phyloP scores from a whole-genome alignment of 2,888 invertebrate genomes.

The Caenorhabditis sinica region DNA sequence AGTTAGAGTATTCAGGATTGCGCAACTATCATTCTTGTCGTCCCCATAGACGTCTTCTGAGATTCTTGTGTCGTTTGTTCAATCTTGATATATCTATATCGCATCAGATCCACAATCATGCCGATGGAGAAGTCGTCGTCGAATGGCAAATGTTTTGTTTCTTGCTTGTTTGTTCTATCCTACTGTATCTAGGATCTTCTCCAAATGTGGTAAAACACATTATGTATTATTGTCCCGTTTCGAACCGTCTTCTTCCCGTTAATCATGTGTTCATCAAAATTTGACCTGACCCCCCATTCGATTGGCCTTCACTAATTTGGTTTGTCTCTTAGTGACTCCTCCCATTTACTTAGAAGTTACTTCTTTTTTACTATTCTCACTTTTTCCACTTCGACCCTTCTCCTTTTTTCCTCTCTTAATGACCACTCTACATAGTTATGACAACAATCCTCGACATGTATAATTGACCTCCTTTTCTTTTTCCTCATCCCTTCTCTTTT shows the following conservation, averaged over 20 bases:
- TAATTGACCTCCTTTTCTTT: conserved; percentile 51
- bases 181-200: conserved; percentile 33
- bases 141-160: conserved; percentile 50
- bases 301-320: conserved; percentile 54
- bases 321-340: conserved; percentile 38
- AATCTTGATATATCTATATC: conserved; percentile 59
- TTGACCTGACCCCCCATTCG: conserved; percentile 36
- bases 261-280: conserved; percentile 60
- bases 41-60: conserved; percentile 25
- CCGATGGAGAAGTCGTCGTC: conserved; percentile 32
- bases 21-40: conserved; percentile 63
- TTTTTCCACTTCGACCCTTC: conserved; percentile 12
- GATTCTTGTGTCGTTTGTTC: conserved; percentile 59
- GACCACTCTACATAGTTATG: conserved; percentile 32
- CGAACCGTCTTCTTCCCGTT: conserved; percentile 42
- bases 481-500: neutral
- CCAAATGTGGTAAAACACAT: conserved; percentile 27
- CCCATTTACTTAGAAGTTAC: conserved; percentile 57
- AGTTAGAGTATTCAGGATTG: conserved; percentile 51
- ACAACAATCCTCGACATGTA: conserved; percentile 41
- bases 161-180: conserved; percentile 49
- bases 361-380: conserved; percentile 47
- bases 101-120: conserved; percentile 56
- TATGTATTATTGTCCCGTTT: conserved; percentile 11
- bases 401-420: neutral